Percentiles rank a stretch among this genome's conserved stretches.
Evolutionary conservation across 2,888 invertebrate genomes (phyloP).

Genomic region (Caenorhabditis wallacei): DNA sequence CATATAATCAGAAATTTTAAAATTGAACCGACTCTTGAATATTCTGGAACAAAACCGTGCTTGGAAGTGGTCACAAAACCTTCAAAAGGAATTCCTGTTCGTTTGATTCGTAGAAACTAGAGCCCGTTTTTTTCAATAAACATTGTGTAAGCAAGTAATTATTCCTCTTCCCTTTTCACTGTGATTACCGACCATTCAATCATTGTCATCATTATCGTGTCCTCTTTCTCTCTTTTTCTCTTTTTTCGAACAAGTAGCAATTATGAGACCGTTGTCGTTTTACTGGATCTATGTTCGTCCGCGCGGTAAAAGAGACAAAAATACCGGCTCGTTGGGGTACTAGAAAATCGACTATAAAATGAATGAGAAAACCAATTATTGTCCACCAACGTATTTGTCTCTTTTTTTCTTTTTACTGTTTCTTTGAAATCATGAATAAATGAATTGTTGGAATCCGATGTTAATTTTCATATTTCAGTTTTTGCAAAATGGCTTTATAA

Average conservation of each 20-base stretch:
- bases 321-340: conserved; percentile 40
- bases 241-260: conserved; percentile 35
- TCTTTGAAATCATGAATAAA: not conserved
- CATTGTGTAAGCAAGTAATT: conserved; percentile 35
- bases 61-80: conserved; percentile 59
- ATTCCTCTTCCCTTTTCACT: conserved; percentile 12
- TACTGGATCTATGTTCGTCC: conserved; percentile 39
- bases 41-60: conserved; percentile 27
- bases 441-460: too few relatives aligned
- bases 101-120: conserved; percentile 40
- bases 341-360: conserved; percentile 46
- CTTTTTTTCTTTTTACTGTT: not conserved
- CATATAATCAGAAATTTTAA: conserved; percentile 50
- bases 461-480: too few relatives aligned
- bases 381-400: not conserved
- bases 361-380: conserved; percentile 18
- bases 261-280: conserved; percentile 48
- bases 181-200: conserved; percentile 17
- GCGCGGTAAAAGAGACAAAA: conserved; percentile 42
- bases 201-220: conserved; percentile 51
- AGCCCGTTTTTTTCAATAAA: conserved; percentile 32
- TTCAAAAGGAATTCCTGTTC: conserved; percentile 60
- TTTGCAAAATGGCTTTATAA: too few relatives aligned
- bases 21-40: conserved; percentile 34
- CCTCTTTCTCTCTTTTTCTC: not conserved